phyloP scores from a whole-genome alignment of 2,888 invertebrate genomes.

The Odontothrips loti region DNA sequence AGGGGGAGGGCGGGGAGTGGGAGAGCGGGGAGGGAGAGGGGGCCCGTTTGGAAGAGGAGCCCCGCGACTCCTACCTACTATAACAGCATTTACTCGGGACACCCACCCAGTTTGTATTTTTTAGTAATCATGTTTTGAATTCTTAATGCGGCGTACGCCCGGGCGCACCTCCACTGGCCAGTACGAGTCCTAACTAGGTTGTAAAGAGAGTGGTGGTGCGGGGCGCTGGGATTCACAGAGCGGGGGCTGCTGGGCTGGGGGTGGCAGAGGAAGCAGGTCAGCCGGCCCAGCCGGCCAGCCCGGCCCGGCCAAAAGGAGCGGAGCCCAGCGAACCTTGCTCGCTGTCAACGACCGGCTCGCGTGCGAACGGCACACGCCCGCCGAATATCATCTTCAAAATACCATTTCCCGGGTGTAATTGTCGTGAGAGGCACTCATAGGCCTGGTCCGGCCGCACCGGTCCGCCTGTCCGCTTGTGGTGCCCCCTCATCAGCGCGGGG shows the following conservation, averaged over 20 bases:
- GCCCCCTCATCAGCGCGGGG: too few relatives aligned
- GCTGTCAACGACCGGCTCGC: too few relatives aligned
- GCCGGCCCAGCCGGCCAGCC: too few relatives aligned
- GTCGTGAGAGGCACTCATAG: too few relatives aligned
- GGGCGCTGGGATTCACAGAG: not conserved
- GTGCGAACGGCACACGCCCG: too few relatives aligned
- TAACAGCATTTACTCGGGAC: not conserved
- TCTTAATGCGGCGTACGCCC: slow-evolving; percentile 6
- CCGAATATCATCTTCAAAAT: too few relatives aligned
- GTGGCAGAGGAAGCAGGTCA: too few relatives aligned
- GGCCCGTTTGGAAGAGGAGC: not conserved
- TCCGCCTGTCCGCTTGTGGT: too few relatives aligned
- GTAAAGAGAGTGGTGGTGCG: not conserved
- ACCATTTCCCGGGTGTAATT: too few relatives aligned
- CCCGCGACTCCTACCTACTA: not conserved
- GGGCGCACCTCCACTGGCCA: not conserved
- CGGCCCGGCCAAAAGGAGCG: too few relatives aligned
- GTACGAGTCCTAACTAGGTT: slow-evolving; percentile 2
- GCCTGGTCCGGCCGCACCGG: too few relatives aligned
- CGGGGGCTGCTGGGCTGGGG: not conserved
- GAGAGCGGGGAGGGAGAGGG: not conserved
- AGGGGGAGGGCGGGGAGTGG: not conserved
- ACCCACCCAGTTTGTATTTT: not conserved
- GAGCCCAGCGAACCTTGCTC: too few relatives aligned
- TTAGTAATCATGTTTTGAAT: slow-evolving; percentile 14